phyloP scores from a whole-genome alignment of 1,140 invertebrate genomes.

The Dufourea novaeangliae region DNA sequence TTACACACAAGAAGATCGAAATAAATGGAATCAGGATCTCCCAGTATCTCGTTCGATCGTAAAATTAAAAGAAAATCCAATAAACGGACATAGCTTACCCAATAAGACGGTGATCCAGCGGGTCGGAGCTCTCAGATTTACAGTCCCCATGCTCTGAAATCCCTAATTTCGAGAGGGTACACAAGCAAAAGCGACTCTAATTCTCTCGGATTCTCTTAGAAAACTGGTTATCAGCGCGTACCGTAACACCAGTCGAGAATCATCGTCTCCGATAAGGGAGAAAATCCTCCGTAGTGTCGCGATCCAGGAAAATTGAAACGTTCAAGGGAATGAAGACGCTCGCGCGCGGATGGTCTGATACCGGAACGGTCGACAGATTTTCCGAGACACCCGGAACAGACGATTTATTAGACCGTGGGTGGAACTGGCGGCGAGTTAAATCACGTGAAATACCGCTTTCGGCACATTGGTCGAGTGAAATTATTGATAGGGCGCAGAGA shows the following conservation, averaged over 20 bases:
- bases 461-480: constrained; percentile 65
- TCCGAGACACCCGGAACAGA: constrained; percentile 6
- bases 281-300: background rate
- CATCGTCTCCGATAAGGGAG: background rate
- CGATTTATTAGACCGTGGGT: constrained; percentile 56
- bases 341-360: background rate
- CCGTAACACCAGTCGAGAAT: background rate
- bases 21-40: too few species aligned
- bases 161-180: too few species aligned
- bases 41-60: too few species aligned
- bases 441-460: constrained; percentile 71
- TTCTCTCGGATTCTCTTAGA: background rate
- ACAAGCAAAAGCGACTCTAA: background rate
- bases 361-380: constrained; percentile 1
- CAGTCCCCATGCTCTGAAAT: too few species aligned
- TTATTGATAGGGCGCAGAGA: constrained; percentile 64
- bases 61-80: too few species aligned
- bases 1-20: too few species aligned
- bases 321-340: background rate
- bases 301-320: constrained; percentile 26
- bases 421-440: constrained; percentile 62
- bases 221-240: background rate
- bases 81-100: too few species aligned
- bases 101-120: too few species aligned
- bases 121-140: too few species aligned